A percentile compares a stretch with the other conserved stretches of the same genome.
Evolutionary conservation across 2,113 vertebrate genomes (phyloP).

Genomic region (Clarias magur): DNA sequence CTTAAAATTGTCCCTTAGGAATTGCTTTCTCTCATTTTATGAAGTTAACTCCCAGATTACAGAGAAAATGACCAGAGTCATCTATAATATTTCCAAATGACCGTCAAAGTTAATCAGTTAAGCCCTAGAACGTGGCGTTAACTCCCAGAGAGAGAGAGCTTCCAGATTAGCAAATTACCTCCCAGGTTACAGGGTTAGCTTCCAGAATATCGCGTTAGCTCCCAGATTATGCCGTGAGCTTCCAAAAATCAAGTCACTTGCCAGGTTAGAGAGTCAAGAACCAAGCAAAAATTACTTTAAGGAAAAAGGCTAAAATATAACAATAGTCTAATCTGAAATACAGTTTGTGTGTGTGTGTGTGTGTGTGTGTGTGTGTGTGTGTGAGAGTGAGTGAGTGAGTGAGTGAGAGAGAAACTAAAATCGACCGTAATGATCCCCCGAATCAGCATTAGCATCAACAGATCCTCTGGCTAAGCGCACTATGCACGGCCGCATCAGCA

Average conservation of each 20-base stretch:
- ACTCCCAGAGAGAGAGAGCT: not conserved
- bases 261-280: not conserved
- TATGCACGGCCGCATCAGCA: conserved; percentile 38
- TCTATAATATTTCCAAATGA: no score
- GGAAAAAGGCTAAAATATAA: not conserved
- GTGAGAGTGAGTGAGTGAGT: not conserved
- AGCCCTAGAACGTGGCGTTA: no score
- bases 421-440: not conserved
- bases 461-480: conserved; percentile 1
- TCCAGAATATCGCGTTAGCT: not conserved
- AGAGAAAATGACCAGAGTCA: no score
- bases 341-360: not conserved
- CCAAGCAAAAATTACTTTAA: not conserved
- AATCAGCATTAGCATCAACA: not conserved
- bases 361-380: not conserved
- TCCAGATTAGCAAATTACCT: not conserved
- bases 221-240: not conserved
- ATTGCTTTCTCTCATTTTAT: no score
- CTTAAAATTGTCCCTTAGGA: no score
- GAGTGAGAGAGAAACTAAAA: no score
- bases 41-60: no score
- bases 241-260: not conserved
- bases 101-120: no score
- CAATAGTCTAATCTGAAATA: not conserved
- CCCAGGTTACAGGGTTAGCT: not conserved